These are phyloP conservation scores for Hydropotes inermis DNA, from an alignment of 2,113 vertebrate genomes.

Conservation along the genomic window DNA sequence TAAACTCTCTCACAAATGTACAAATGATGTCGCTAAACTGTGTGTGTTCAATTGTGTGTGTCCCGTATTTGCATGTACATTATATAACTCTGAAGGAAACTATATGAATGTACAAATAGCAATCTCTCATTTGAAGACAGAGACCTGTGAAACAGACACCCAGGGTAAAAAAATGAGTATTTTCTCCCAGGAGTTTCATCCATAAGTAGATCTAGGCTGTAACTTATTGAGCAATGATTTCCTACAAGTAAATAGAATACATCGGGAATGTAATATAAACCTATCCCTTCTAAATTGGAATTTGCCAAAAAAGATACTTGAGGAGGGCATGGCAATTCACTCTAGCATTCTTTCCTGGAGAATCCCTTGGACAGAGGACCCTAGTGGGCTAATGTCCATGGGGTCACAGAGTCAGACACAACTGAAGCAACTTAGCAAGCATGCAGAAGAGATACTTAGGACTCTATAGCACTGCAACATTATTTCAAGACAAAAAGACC, in stretches of 20 bases:
- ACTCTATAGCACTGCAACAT: background rate
- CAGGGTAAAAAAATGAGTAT: background rate
- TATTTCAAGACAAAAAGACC: background rate
- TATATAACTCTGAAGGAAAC: background rate
- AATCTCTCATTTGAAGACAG: background rate
- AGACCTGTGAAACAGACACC: background rate
- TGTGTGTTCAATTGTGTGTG: background rate
- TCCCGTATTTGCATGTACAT: background rate
- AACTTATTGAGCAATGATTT: background rate
- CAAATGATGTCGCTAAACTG: background rate
- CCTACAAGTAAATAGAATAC: background rate
- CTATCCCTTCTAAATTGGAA: background rate
- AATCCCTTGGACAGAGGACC: background rate
- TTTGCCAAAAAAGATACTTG: background rate
- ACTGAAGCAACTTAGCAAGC: background rate
- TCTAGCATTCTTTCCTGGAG: background rate
- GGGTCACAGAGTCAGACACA: background rate
- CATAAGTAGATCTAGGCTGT: background rate
- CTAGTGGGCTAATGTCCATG: background rate
- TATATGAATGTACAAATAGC: background rate
- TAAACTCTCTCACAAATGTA: background rate
- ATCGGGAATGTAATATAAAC: background rate
- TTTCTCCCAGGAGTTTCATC: background rate
- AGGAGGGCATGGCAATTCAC: background rate
- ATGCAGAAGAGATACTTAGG: background rate